phyloP scores from a whole-genome alignment of 1,140 invertebrate genomes.

The Brachionus rubens region DNA sequence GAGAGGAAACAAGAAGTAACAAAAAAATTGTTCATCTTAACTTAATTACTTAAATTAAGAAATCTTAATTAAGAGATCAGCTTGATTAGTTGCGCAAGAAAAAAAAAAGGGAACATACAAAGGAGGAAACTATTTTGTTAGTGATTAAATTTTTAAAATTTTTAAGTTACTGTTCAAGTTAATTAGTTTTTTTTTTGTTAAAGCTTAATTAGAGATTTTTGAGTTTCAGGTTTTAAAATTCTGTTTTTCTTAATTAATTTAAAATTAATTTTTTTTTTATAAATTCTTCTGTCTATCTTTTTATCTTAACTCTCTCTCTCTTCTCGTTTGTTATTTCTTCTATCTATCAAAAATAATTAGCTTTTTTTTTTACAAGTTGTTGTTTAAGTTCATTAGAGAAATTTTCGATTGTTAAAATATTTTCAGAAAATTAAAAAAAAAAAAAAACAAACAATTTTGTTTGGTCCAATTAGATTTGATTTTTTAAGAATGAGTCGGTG shows the following conservation, averaged over 20 bases:
- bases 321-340: neutral
- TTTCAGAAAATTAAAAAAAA: constrained; percentile 12
- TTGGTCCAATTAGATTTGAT: constrained; percentile 9
- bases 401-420: constrained; percentile 18
- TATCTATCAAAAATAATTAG: constrained; percentile 24
- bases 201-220: constrained; percentile 19
- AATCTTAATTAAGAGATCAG: constrained; percentile 23
- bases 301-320: constrained; percentile 19
- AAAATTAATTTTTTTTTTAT: constrained; percentile 32
- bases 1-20: neutral
- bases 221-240: no score
- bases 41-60: constrained; percentile 16
- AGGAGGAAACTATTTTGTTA: neutral
- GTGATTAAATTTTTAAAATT: constrained; percentile 41
- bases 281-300: constrained; percentile 42
- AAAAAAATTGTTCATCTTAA: neutral
- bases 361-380: neutral
- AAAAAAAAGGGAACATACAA: neutral
- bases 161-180: neutral
- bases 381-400: neutral
- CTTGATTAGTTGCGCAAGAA: neutral
- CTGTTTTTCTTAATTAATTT: constrained; percentile 1
- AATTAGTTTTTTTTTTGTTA: neutral
- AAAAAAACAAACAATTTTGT: constrained; percentile 12
- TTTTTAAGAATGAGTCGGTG: constrained; percentile 21